Conservation (phyloP, 2,797 vertebrate genomes). For the Naso thynnoides region DNA sequence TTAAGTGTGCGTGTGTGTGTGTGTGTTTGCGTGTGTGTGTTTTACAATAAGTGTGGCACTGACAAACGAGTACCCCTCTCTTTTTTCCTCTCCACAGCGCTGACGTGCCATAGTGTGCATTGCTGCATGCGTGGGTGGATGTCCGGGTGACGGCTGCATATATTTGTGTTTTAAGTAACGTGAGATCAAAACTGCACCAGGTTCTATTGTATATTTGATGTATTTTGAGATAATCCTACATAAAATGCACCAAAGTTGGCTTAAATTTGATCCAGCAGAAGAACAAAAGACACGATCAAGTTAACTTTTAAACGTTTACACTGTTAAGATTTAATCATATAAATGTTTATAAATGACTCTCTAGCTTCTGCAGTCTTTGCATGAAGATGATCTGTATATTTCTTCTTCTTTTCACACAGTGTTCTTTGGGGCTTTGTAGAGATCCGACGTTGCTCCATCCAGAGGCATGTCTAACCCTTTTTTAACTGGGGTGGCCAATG, state of each 20-base stretch:
- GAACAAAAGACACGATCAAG: conserved; percentile 7
- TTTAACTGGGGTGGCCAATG: too few species aligned
- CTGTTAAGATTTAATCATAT: not conserved
- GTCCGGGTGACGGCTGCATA: conserved; percentile 49
- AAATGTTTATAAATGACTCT: not conserved
- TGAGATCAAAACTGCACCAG: conserved; percentile 23
- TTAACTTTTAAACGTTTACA: not conserved
- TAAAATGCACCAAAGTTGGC: conserved; percentile 10
- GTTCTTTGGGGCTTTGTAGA: conserved; percentile 24
- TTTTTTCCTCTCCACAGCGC: conserved; percentile 16
- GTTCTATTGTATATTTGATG: conserved; percentile 17
- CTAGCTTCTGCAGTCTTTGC: not conserved
- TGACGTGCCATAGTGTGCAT: conserved; percentile 24
- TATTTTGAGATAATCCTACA: conserved; percentile 21
- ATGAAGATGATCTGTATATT: conserved; percentile 13
- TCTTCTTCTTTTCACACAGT: conserved; percentile 1
- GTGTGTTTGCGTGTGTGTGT: conserved; percentile 1
- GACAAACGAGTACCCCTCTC: conserved; percentile 32
- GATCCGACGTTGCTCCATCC: conserved; percentile 38
- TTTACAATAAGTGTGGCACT: conserved; percentile 49
- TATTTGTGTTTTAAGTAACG: conserved; percentile 46
- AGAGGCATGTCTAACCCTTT: too few species aligned
- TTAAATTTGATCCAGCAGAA: conserved; percentile 1
- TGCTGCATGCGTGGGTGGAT: conserved; percentile 41
- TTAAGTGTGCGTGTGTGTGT: not conserved